These are phyloP conservation scores for Anarrhichthys ocellatus DNA, from an alignment of 2,113 vertebrate genomes.

Conservation along the genomic window DNA sequence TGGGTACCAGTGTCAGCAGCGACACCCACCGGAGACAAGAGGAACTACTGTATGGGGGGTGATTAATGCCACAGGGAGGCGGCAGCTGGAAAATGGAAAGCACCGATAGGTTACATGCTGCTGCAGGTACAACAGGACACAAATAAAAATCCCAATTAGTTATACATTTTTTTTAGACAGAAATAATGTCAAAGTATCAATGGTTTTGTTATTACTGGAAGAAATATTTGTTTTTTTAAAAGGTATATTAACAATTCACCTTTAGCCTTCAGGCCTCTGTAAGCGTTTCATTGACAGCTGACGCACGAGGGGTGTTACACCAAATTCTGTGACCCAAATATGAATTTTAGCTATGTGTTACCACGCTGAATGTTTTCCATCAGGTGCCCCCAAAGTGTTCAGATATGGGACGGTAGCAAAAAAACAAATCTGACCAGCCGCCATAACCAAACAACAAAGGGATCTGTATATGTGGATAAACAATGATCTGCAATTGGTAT, in stretches of 20 bases:
- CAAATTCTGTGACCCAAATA: neutral
- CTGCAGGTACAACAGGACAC: neutral
- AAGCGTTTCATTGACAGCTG: neutral
- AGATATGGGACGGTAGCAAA: too few species aligned
- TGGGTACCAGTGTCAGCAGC: conserved; percentile 64
- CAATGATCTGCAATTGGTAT: neutral
- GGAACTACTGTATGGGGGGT: conserved; percentile 2
- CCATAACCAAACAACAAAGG: neutral
- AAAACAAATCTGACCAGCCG: too few species aligned
- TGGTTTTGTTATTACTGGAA: neutral
- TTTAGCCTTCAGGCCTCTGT: too few species aligned
- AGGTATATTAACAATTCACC: neutral
- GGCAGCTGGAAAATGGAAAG: conserved; percentile 27
- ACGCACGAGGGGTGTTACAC: neutral
- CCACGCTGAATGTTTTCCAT: too few species aligned
- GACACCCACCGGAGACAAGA: conserved; percentile 65
- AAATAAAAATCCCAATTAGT: neutral
- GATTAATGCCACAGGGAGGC: conserved; percentile 24
- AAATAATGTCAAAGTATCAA: neutral
- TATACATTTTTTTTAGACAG: neutral
- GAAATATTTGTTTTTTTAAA: neutral
- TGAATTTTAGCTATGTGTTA: too few species aligned
- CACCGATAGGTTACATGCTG: neutral
- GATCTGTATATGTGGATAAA: neutral
- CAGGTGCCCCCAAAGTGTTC: too few species aligned